Percentiles rank a stretch among this genome's conserved stretches.
Evolutionary conservation across 2,113 vertebrate genomes (phyloP).

Genomic region (Podarcis cretensis): DNA sequence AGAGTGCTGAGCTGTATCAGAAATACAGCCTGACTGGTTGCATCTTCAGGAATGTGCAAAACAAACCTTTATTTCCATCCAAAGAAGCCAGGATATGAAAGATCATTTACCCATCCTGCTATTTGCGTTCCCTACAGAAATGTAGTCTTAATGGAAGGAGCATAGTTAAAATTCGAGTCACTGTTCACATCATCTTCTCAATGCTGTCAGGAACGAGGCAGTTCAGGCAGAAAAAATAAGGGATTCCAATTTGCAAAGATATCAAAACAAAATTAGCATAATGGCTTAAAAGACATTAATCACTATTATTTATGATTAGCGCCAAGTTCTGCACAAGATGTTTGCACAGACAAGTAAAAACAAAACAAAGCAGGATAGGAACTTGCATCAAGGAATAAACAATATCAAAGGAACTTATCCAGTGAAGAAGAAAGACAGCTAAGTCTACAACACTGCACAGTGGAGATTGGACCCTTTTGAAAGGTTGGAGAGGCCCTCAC

Average conservation of each 20-base stretch:
- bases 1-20: constrained; percentile 7
- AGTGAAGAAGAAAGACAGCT: not conserved
- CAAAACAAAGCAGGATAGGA: not conserved
- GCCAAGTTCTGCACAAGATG: not conserved
- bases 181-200: constrained; percentile 13
- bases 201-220: not conserved
- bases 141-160: not conserved
- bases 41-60: not conserved
- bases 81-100: not conserved
- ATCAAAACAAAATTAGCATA: constrained; percentile 5
- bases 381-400: not conserved
- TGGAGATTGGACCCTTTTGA: not conserved
- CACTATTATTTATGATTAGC: not conserved
- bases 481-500: not conserved
- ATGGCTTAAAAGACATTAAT: not conserved
- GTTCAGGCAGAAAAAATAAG: not conserved
- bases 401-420: not conserved
- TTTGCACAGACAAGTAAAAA: not conserved
- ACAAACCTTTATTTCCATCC: not conserved
- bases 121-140: not conserved
- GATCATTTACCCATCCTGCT: not conserved
- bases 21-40: not conserved
- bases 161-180: constrained; percentile 9
- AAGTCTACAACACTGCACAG: not conserved
- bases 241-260: constrained; percentile 8